phyloP scores from a whole-genome alignment of 1,140 invertebrate species.

The Vanessa tameamea region DNA sequence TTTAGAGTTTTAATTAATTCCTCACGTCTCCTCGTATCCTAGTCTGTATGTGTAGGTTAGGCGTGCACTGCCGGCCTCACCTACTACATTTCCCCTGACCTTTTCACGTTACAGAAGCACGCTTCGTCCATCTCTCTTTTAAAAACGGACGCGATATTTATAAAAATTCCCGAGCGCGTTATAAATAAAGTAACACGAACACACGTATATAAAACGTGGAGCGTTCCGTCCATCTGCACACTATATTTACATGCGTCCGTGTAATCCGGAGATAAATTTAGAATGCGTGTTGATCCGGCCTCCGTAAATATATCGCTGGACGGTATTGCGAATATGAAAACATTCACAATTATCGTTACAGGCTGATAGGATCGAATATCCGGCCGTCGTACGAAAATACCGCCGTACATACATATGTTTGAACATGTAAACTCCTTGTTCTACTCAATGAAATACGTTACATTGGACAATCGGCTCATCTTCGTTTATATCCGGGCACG shows the following conservation, averaged over 20 bases:
- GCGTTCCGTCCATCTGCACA: slow-evolving; percentile 51
- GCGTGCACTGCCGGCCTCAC: neutral
- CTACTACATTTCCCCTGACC: slow-evolving; percentile 52
- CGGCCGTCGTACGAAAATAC: slow-evolving; percentile 20
- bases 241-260: slow-evolving; percentile 60
- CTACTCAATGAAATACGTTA: slow-evolving; percentile 25
- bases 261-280: slow-evolving; percentile 50
- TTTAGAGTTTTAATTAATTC: no score
- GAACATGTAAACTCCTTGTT: slow-evolving; percentile 13
- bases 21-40: neutral
- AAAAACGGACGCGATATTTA: slow-evolving; percentile 56
- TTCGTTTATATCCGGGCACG: slow-evolving; percentile 19
- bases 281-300: slow-evolving; percentile 45
- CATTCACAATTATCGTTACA: slow-evolving; percentile 38
- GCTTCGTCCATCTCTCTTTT: slow-evolving; percentile 45
- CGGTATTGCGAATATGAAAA: slow-evolving; percentile 43
- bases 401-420: slow-evolving; percentile 17
- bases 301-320: slow-evolving; percentile 44
- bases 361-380: slow-evolving; percentile 46
- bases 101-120: slow-evolving; percentile 45
- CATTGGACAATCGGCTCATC: slow-evolving; percentile 21
- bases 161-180: slow-evolving; percentile 60
- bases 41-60: neutral
- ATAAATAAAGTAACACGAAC: slow-evolving; percentile 59
- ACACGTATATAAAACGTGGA: slow-evolving; percentile 48